Evolutionary conservation across 2,888 invertebrate species (phyloP).

Genomic region (Oscheius sp.): DNA sequence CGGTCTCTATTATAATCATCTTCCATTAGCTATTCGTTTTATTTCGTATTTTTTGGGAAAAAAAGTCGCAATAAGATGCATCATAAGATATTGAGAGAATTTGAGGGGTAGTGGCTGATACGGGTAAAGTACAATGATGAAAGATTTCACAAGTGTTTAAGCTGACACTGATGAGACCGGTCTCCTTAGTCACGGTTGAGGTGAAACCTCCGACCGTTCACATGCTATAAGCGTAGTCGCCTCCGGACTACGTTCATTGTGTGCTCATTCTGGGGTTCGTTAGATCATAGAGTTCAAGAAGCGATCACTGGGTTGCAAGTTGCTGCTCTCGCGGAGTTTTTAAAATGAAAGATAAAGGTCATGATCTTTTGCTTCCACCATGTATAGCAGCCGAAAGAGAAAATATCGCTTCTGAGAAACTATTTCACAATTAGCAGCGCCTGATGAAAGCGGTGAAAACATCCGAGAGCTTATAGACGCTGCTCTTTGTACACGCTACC

Average conservation of each 20-base stretch:
- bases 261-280: not conserved
- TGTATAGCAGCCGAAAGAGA: too few species aligned
- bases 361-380: constrained; percentile 11
- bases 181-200: constrained; percentile 16
- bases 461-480: too few species aligned
- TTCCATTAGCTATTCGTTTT: not conserved
- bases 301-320: not conserved
- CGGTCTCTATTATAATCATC: not conserved
- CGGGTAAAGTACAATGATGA: not conserved
- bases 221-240: constrained; percentile 5
- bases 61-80: too few species aligned
- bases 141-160: not conserved
- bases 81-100: too few species aligned
- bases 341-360: not conserved
- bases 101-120: too few species aligned
- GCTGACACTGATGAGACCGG: constrained; percentile 16
- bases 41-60: too few species aligned
- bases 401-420: too few species aligned
- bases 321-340: not conserved
- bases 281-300: constrained; percentile 16
- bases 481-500: too few species aligned
- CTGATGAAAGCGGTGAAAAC: too few species aligned
- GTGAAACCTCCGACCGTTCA: constrained; percentile 9
- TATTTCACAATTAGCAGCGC: too few species aligned
- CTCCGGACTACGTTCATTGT: constrained; percentile 1